A percentile compares a stretch with the other conserved stretches of the same genome.
These are phyloP conservation scores for Gnatocerus cornutus DNA, from an alignment of 2,888 invertebrate species.

Conservation along the genomic window DNA sequence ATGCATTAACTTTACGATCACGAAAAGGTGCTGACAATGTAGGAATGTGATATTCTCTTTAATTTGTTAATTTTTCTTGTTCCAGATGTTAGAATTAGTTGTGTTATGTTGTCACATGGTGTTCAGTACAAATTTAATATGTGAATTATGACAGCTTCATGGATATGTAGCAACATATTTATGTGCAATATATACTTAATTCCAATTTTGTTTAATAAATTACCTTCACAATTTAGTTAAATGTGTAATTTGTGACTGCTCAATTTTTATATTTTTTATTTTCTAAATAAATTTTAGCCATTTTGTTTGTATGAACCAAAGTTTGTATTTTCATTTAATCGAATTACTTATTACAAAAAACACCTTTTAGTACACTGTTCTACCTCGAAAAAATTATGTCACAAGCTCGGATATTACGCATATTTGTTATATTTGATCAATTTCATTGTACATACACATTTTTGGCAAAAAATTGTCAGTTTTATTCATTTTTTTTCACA, in stretches of 20 bases:
- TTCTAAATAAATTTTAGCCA: constrained; percentile 46
- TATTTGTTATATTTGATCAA: too few species aligned
- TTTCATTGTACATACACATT: not conserved
- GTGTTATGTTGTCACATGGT: constrained; percentile 67
- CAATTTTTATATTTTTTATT: constrained; percentile 42
- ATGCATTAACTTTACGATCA: constrained; percentile 59
- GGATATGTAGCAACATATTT: constrained; percentile 67
- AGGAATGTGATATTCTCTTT: constrained; percentile 70
- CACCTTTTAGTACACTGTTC: not conserved
- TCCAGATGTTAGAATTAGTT: constrained; percentile 66
- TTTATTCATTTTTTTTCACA: not conserved
- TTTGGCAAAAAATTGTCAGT: constrained; percentile 2
- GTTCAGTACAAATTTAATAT: constrained; percentile 69
- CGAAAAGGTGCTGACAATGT: constrained; percentile 68
- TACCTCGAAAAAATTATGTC: too few species aligned
- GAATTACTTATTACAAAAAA: constrained; percentile 12
- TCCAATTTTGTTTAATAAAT: constrained; percentile 53
- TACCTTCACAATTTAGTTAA: constrained; percentile 50
- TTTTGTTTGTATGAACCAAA: constrained; percentile 46
- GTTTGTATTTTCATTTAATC: constrained; percentile 29
- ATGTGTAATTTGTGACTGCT: constrained; percentile 46
- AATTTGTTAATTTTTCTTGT: constrained; percentile 69
- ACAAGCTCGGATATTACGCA: too few species aligned
- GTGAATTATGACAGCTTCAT: constrained; percentile 65
- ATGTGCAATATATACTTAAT: constrained; percentile 70